Evolutionary conservation across 2,888 invertebrate genomes (phyloP).

Genomic region (Amphipoea lucens): DNA sequence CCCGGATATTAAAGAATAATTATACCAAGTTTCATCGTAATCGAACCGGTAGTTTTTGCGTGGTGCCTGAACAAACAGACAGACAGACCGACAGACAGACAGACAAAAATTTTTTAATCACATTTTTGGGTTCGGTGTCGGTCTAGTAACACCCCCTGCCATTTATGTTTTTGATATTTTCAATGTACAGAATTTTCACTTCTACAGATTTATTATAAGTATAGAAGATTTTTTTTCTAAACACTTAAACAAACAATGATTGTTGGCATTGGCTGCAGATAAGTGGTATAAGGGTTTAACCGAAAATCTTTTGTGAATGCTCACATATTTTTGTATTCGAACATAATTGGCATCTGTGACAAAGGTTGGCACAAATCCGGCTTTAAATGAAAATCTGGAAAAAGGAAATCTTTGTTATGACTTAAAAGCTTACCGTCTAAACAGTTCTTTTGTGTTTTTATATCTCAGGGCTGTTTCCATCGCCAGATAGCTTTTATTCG

Average conservation of each 20-base stretch:
- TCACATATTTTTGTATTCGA: background rate
- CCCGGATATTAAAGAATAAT: no score
- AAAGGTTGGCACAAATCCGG: background rate
- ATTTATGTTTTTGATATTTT: no score
- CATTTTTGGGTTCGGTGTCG: no score
- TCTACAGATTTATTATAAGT: no score
- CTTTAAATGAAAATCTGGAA: background rate
- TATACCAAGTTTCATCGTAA: no score
- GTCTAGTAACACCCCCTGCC: no score
- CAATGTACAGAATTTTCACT: no score
- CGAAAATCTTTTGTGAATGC: background rate
- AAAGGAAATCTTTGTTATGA: background rate
- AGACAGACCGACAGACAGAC: no score
- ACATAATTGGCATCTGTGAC: background rate
- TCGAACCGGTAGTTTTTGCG: no score
- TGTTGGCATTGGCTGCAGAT: background rate
- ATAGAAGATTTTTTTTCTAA: background rate
- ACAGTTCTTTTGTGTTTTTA: background rate
- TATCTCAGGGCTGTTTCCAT: background rate
- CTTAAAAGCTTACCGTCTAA: background rate
- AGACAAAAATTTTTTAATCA: no score
- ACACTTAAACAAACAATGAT: background rate
- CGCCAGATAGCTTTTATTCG: no score
- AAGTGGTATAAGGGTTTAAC: background rate
- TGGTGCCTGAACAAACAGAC: no score